Conservation (phyloP, 2,113 vertebrate genomes). For the Stegostoma tigrinum region DNA sequence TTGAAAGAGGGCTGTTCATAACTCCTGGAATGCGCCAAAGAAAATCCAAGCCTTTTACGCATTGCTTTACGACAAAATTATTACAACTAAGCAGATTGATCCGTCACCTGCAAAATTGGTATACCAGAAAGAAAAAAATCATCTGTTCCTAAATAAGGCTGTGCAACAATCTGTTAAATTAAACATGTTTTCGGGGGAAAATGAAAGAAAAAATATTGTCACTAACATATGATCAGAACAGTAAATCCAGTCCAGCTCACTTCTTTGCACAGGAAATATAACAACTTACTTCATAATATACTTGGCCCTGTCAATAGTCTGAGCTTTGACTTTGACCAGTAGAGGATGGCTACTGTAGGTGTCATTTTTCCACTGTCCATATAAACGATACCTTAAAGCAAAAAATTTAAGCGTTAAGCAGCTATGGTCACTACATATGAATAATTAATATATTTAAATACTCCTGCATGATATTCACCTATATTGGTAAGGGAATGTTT, state of each 20-base stretch:
- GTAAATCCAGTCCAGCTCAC: not conserved
- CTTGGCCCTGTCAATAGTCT: constrained; percentile 85
- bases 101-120: not conserved
- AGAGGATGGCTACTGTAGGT: constrained; percentile 87
- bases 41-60: not conserved
- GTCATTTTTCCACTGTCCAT: constrained; percentile 98
- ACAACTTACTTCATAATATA: constrained; percentile 92
- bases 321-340: constrained; percentile 95
- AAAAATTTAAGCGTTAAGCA: constrained; percentile 30
- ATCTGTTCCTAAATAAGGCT: not conserved
- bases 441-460: not conserved
- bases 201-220: not conserved
- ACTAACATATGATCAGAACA: not conserved
- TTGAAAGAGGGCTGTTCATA: not conserved
- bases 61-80: not conserved
- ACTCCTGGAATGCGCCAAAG: not conserved
- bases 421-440: not conserved
- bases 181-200: not conserved
- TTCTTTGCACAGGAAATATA: constrained; percentile 6
- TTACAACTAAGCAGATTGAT: not conserved
- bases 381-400: constrained; percentile 80
- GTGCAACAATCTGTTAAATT: not conserved
- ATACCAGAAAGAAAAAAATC: not conserved
- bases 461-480: constrained; percentile 60
- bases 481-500: constrained; percentile 81